Evolutionary conservation across 2,113 vertebrate genomes (phyloP).

Genomic region (Jacana jacana): DNA sequence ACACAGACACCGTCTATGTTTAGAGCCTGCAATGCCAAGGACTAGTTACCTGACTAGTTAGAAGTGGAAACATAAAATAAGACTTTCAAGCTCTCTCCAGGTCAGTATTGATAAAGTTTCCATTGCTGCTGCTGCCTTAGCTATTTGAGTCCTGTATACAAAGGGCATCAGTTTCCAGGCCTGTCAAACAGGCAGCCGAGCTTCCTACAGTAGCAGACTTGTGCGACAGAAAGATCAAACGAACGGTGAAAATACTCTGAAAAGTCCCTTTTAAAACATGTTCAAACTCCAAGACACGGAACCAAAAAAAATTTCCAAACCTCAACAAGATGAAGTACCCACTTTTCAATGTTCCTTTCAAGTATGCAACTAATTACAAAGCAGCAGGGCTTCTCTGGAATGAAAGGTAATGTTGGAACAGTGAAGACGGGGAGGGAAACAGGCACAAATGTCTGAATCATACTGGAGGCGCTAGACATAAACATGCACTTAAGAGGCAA

Average conservation of each 20-base stretch:
- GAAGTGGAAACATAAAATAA: not conserved
- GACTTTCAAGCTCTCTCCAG: not conserved
- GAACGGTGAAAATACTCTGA: not conserved
- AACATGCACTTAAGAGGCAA: not conserved
- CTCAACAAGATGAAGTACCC: not conserved
- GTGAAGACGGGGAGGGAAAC: not conserved
- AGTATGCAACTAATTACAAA: not conserved
- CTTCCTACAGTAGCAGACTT: not conserved
- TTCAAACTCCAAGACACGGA: not conserved
- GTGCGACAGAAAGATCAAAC: not conserved
- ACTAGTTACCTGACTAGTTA: not conserved
- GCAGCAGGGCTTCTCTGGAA: constrained; percentile 10
- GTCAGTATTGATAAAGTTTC: not conserved
- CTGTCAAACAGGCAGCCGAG: not conserved
- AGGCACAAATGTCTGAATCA: not conserved
- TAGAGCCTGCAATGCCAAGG: not conserved
- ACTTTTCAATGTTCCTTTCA: not conserved
- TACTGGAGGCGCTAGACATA: not conserved
- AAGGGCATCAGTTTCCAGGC: not conserved
- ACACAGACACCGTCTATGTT: not conserved
- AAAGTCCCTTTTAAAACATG: not conserved
- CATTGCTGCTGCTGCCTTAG: not conserved
- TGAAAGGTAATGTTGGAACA: not conserved
- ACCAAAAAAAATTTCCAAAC: not conserved
- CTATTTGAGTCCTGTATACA: not conserved